These are phyloP conservation scores for Tinea semifulvella DNA, from an alignment of 2,888 invertebrate genomes.

Conservation along the genomic window DNA sequence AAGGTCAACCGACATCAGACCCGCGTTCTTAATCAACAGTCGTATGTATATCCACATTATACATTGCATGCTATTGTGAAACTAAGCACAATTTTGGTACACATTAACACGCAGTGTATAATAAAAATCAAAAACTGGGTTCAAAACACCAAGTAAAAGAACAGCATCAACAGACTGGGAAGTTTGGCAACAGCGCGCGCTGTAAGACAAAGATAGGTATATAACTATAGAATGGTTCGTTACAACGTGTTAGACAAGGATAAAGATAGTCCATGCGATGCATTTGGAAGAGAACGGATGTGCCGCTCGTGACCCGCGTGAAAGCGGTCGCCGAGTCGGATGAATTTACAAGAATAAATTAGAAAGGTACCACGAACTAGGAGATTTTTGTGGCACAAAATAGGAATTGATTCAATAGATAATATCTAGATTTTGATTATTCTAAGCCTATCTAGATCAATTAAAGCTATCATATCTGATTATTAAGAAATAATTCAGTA, in stretches of 20 bases:
- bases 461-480: no score
- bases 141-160: no score
- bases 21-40: no score
- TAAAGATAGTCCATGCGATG: slow-evolving; percentile 41
- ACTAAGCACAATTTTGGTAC: no score
- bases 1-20: slow-evolving; percentile 45
- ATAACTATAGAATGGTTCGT: slow-evolving; percentile 13
- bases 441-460: not conserved
- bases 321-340: slow-evolving; percentile 49
- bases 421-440: not conserved
- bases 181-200: slow-evolving; percentile 48
- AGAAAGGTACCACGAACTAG: slow-evolving; percentile 29
- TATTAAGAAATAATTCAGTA: no score
- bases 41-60: no score
- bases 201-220: slow-evolving; percentile 27
- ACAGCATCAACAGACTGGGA: slow-evolving; percentile 28
- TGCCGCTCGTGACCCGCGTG: slow-evolving; percentile 53
- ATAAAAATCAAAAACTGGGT: no score
- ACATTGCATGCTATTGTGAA: no score
- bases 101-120: no score
- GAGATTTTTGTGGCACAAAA: slow-evolving; percentile 1
- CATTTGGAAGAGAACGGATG: slow-evolving; percentile 54
- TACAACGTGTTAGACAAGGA: slow-evolving; percentile 31
- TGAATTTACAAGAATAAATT: slow-evolving; percentile 47
- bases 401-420: no score